A percentile compares a stretch with the other conserved stretches of the same genome.
phyloP scores from a whole-genome alignment of 2,888 invertebrate genomes.

The Amitus sp. region DNA sequence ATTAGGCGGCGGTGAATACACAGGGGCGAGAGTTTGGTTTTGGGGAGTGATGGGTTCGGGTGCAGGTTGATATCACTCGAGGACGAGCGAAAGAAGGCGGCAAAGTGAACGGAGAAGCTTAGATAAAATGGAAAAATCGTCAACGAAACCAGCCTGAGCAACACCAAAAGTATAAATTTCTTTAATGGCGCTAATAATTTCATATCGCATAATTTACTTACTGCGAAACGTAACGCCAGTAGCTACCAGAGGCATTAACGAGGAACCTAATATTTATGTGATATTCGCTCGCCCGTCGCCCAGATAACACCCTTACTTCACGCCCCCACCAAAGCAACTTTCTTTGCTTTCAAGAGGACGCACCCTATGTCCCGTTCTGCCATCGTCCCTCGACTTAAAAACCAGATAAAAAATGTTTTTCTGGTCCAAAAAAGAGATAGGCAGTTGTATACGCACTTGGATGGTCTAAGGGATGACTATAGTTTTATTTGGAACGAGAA shows the following conservation, averaged over 20 bases:
- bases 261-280: conserved; percentile 66
- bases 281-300: conserved; percentile 61
- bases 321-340: conserved; percentile 39
- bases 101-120: conserved; percentile 17
- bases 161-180: conserved; percentile 64
- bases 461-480: too few relatives aligned
- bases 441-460: conserved; percentile 31
- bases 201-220: conserved; percentile 67
- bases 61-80: conserved; percentile 48
- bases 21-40: conserved; percentile 38
- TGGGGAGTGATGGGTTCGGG: conserved; percentile 41
- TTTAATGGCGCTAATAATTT: conserved; percentile 67
- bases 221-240: conserved; percentile 67
- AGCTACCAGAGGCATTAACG: conserved; percentile 66
- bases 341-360: conserved; percentile 39
- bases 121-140: conserved; percentile 63
- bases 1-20: conserved; percentile 54
- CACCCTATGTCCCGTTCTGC: conserved; percentile 8
- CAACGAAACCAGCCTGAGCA: conserved; percentile 42
- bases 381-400: conserved; percentile 23
- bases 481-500: too few relatives aligned
- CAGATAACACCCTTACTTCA: conserved; percentile 63
- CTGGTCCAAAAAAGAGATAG: conserved; percentile 30
- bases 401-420: conserved; percentile 40
- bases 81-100: conserved; percentile 23